Conservation (phyloP, 2,797 vertebrate species). For the Enteromius fasciolatus region DNA sequence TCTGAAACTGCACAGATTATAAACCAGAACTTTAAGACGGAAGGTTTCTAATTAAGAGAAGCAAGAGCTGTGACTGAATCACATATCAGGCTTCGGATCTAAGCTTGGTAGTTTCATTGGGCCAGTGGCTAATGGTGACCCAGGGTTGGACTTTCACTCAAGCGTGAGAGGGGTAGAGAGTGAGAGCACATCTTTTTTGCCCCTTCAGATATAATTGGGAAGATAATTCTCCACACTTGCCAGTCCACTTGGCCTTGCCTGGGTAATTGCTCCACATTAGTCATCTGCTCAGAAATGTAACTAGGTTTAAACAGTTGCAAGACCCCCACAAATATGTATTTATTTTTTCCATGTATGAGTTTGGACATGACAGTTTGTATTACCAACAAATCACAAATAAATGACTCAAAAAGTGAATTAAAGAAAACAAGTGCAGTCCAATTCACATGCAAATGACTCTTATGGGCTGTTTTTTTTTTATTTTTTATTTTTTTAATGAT, state of each 20-base stretch:
- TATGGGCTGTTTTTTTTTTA: not conserved
- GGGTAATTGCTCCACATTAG: constrained; percentile 50
- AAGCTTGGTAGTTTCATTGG: constrained; percentile 46
- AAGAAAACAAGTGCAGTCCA: not conserved
- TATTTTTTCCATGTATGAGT: not conserved
- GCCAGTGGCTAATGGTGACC: constrained; percentile 50
- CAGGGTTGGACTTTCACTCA: constrained; percentile 50
- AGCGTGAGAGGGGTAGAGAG: constrained; percentile 10
- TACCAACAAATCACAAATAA: not conserved
- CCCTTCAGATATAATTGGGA: constrained; percentile 54
- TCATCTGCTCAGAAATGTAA: constrained; percentile 37
- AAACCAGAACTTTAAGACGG: constrained; percentile 1
- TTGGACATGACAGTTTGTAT: not conserved
- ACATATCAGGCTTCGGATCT: constrained; percentile 52
- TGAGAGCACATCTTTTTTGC: constrained; percentile 30
- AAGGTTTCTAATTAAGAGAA: constrained; percentile 57
- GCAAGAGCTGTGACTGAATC: constrained; percentile 43
- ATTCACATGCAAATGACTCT: not conserved
- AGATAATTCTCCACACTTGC: constrained; percentile 42
- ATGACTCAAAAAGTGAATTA: not conserved
- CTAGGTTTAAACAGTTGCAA: not conserved
- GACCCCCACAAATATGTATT: not conserved
- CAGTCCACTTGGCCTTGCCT: constrained; percentile 39
- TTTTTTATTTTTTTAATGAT: constrained; percentile 1
- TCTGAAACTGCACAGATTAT: not conserved